phyloP scores from a whole-genome alignment of 2,113 vertebrate genomes.

The Thomomys bottae region DNA sequence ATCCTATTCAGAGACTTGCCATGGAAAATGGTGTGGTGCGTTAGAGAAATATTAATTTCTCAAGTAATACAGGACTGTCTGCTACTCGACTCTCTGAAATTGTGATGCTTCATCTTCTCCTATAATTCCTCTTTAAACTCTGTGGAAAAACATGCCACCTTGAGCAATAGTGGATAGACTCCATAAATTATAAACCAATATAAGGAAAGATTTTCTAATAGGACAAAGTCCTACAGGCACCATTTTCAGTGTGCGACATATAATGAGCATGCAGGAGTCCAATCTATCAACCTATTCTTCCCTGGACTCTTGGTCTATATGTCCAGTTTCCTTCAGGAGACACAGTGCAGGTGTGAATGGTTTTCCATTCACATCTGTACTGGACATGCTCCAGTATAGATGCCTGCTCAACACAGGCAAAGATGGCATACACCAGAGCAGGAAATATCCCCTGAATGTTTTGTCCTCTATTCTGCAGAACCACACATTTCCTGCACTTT shows the following conservation, averaged over 20 bases:
- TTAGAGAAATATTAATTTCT: constrained; percentile 56
- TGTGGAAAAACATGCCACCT: background rate
- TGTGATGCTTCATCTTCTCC: constrained; percentile 31
- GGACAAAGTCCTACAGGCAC: background rate
- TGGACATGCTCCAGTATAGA: background rate
- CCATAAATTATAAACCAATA: background rate
- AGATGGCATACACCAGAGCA: background rate
- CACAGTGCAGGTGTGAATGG: background rate
- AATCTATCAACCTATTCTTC: background rate
- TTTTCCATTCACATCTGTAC: background rate
- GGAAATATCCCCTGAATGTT: background rate
- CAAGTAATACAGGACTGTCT: background rate
- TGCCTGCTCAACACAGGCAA: background rate
- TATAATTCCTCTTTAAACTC: background rate
- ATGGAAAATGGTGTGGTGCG: background rate
- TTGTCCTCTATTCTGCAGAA: background rate
- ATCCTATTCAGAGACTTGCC: background rate
- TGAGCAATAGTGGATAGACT: background rate
- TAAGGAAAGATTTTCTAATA: background rate
- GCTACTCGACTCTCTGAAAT: background rate
- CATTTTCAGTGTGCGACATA: background rate
- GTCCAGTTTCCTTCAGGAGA: background rate
- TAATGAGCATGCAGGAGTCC: background rate
- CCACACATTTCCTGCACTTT: background rate
- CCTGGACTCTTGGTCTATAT: background rate